Evolutionary conservation across 2,888 invertebrate species (phyloP).

Genomic region (Patella ulyssiponensis): DNA sequence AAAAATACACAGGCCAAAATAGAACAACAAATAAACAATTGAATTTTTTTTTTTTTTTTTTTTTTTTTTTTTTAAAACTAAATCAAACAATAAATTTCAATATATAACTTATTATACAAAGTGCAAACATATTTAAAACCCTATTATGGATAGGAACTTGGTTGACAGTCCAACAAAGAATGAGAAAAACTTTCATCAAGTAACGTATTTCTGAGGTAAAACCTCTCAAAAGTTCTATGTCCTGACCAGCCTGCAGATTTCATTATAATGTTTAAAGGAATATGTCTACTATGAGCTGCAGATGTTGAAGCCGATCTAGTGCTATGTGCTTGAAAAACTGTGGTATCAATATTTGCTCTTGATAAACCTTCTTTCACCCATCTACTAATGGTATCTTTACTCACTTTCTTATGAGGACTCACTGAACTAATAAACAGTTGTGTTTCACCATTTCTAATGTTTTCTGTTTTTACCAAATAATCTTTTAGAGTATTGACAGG

Average conservation of each 20-base stretch:
- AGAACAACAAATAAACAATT: no score
- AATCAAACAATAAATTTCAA: no score
- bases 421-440: constrained; percentile 6
- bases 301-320: constrained; percentile 13
- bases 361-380: constrained; percentile 14
- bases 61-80: no score
- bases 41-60: no score
- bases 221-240: no score
- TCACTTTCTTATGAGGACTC: constrained; percentile 1
- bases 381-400: neutral
- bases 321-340: constrained; percentile 12
- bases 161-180: no score
- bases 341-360: constrained; percentile 16
- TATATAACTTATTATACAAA: no score
- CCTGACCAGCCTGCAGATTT: constrained; percentile 16
- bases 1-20: no score
- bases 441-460: neutral
- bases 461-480: neutral
- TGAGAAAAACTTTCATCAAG: no score
- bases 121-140: no score
- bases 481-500: neutral
- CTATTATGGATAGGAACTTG: no score
- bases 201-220: no score
- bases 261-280: constrained; percentile 11
- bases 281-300: neutral